Conservation (phyloP, 2,888 invertebrate species). For the Melieria picta region DNA sequence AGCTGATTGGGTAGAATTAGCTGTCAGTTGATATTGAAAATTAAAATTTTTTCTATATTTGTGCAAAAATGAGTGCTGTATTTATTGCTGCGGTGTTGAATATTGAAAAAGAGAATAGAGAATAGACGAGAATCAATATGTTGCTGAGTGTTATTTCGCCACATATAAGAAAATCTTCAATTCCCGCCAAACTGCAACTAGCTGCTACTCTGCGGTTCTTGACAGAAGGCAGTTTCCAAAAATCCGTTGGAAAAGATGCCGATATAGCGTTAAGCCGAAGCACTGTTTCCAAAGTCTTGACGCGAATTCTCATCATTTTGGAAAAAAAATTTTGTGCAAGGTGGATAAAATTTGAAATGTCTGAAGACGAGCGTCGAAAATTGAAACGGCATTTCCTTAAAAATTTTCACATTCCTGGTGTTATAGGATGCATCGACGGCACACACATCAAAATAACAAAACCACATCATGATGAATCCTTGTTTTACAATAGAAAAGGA, state of each 20-base stretch:
- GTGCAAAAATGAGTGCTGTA: neutral
- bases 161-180: neutral
- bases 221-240: neutral
- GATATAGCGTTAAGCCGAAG: neutral
- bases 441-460: neutral
- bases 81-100: neutral
- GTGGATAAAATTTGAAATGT: slow-evolving; percentile 1
- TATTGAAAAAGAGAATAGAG: too few relatives aligned
- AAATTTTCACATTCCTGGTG: too few relatives aligned
- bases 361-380: neutral
- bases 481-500: neutral
- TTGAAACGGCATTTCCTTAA: neutral
- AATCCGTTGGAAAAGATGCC: slow-evolving; percentile 3
- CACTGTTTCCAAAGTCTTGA: neutral
- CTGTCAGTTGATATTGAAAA: neutral
- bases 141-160: neutral
- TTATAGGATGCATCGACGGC: neutral
- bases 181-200: neutral
- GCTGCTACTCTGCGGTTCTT: slow-evolving; percentile 6
- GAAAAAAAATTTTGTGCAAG: too few relatives aligned
- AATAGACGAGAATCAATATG: too few relatives aligned
- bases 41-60: neutral
- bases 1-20: neutral
- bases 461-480: neutral
- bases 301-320: too few relatives aligned